Conservation (phyloP, 2,797 vertebrate species). For the Notamacropus eugenii region DNA sequence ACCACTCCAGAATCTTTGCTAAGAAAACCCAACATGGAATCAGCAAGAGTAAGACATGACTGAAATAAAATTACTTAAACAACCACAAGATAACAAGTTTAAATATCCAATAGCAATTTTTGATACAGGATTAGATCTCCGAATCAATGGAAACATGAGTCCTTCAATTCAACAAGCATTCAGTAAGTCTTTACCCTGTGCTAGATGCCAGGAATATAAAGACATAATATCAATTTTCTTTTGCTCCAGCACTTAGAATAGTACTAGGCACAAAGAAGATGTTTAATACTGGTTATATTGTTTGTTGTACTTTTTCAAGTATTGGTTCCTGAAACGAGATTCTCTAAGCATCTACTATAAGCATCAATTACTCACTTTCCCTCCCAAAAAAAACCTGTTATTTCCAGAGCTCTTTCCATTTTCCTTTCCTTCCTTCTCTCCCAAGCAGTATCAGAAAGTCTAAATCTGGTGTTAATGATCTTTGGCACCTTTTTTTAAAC, state of each 20-base stretch:
- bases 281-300: not conserved
- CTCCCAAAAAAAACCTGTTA: not conserved
- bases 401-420: not conserved
- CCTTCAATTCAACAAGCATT: not conserved
- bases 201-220: not conserved
- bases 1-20: not conserved
- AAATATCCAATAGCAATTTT: not conserved
- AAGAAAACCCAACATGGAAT: not conserved
- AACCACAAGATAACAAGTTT: not conserved
- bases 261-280: not conserved
- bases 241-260: not conserved
- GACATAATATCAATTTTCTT: not conserved
- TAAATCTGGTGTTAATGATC: conserved; percentile 10
- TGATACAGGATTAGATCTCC: not conserved
- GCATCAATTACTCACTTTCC: not conserved
- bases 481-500: conserved; percentile 17
- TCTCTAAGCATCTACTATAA: not conserved
- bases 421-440: not conserved
- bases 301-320: not conserved
- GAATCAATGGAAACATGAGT: not conserved
- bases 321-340: not conserved
- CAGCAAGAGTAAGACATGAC: not conserved
- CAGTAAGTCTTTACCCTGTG: not conserved
- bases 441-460: not conserved
- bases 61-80: too few species aligned